Evolutionary conservation across 2,888 invertebrate species (phyloP).

Genomic region (Andrena chrysosceles): DNA sequence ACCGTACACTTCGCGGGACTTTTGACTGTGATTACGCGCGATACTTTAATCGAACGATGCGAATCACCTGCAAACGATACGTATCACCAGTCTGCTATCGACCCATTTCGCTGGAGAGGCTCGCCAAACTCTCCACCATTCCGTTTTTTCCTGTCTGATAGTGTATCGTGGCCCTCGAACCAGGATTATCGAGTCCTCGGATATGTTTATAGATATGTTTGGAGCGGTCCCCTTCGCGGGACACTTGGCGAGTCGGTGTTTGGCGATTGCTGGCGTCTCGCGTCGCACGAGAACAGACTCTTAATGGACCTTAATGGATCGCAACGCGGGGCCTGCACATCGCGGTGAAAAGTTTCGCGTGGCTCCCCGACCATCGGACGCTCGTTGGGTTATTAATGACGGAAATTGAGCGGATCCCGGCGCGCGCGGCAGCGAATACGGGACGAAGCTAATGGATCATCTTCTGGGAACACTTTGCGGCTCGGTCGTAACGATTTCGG

Average conservation of each 20-base stretch:
- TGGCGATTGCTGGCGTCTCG: slow-evolving; percentile 1
- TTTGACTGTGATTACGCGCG: not conserved
- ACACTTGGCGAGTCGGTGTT: not conserved
- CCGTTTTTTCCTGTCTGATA: slow-evolving; percentile 21
- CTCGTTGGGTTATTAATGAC: slow-evolving; percentile 40
- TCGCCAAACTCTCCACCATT: slow-evolving; percentile 32
- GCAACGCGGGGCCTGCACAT: not conserved
- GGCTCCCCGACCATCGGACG: slow-evolving; percentile 21
- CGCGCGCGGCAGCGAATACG: slow-evolving; percentile 5
- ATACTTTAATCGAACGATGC: slow-evolving; percentile 19
- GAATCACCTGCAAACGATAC: slow-evolving; percentile 45
- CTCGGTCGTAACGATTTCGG: slow-evolving; percentile 57
- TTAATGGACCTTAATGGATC: slow-evolving; percentile 56
- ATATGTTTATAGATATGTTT: slow-evolving; percentile 33
- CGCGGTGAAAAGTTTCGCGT: slow-evolving; percentile 34
- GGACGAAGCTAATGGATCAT: slow-evolving; percentile 30
- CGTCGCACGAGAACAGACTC: slow-evolving; percentile 11
- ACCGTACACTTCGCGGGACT: slow-evolving; percentile 3
- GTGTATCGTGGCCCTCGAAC: slow-evolving; percentile 30
- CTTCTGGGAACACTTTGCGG: slow-evolving; percentile 3
- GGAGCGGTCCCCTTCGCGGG: not conserved
- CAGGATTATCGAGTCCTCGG: slow-evolving; percentile 12
- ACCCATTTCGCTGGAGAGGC: slow-evolving; percentile 51
- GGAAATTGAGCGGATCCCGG: slow-evolving; percentile 31
- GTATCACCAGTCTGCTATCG: slow-evolving; percentile 62